Evolutionary conservation across 2,797 vertebrate genomes (phyloP).

Genomic region (Erpetoichthys calabaricus): DNA sequence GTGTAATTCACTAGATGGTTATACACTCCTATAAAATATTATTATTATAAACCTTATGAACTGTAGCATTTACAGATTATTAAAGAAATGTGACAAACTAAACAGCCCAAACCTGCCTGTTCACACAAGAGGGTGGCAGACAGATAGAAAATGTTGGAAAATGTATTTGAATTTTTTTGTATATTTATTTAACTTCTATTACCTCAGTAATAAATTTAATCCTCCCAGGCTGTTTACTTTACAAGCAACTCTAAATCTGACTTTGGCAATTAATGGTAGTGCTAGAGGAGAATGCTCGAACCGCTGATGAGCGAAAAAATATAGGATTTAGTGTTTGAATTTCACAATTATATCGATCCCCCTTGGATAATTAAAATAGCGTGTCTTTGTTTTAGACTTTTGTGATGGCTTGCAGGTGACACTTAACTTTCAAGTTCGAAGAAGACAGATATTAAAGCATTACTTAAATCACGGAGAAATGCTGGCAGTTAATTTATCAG

Average conservation of each 20-base stretch:
- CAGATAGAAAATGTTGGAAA: conserved; percentile 10
- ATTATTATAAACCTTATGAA: too few species aligned
- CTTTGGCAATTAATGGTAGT: conserved; percentile 59
- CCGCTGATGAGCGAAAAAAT: conserved; percentile 47
- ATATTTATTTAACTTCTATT: conserved; percentile 1
- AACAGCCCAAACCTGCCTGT: conserved; percentile 1
- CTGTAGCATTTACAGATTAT: too few species aligned
- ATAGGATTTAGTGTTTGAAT: conserved; percentile 45
- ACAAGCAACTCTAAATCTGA: conserved; percentile 41
- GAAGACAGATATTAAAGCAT: neutral
- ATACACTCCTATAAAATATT: too few species aligned
- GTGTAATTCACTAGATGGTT: too few species aligned
- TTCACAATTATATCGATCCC: conserved; percentile 39
- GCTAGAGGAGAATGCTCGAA: conserved; percentile 37
- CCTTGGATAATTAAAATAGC: conserved; percentile 47
- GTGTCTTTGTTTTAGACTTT: conserved; percentile 38
- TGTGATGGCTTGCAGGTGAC: conserved; percentile 47
- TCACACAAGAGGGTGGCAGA: conserved; percentile 13
- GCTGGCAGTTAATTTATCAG: too few species aligned
- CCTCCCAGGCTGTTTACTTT: conserved; percentile 46
- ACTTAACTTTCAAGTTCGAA: conserved; percentile 35
- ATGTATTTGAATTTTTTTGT: conserved; percentile 13
- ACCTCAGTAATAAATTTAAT: conserved; percentile 47
- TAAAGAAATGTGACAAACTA: too few species aligned
- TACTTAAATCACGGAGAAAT: too few species aligned